These are phyloP conservation scores for Tetraneura akinire DNA, from an alignment of 1,140 invertebrate genomes.

Conservation along the genomic window DNA sequence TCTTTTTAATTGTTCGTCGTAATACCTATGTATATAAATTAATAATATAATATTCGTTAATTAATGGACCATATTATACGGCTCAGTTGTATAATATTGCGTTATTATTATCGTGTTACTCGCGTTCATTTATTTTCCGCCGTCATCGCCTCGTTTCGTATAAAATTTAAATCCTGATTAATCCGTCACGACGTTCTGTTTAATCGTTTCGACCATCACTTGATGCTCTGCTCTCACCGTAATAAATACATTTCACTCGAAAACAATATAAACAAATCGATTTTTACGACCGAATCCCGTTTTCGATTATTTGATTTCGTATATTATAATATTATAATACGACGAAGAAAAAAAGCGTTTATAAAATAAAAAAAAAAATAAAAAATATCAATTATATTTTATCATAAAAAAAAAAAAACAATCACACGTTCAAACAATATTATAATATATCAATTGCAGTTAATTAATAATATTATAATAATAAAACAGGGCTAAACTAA, in stretches of 20 bases:
- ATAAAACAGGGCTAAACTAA: slow-evolving; percentile 44
- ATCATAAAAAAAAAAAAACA: neutral
- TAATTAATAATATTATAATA: neutral
- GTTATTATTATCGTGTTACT: neutral
- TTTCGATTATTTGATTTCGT: slow-evolving; percentile 7
- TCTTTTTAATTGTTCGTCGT: neutral
- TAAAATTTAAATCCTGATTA: slow-evolving; percentile 20
- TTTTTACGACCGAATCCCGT: neutral
- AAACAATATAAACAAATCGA: neutral
- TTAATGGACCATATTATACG: too few species aligned
- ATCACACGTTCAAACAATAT: neutral
- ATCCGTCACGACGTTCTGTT: neutral
- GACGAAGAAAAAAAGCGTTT: neutral
- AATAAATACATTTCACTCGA: too few species aligned
- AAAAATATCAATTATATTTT: neutral
- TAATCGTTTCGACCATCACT: neutral
- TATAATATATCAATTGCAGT: neutral
- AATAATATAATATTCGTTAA: neutral
- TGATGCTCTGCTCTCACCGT: too few species aligned
- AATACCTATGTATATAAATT: neutral
- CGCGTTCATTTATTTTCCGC: neutral
- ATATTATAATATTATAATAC: neutral
- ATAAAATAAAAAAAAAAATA: neutral
- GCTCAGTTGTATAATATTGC: neutral
- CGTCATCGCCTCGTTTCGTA: neutral